A percentile compares a stretch with the other conserved stretches of the same genome.
Evolutionary conservation across 2,113 vertebrate genomes (phyloP).

Genomic region (Turnix velox): DNA sequence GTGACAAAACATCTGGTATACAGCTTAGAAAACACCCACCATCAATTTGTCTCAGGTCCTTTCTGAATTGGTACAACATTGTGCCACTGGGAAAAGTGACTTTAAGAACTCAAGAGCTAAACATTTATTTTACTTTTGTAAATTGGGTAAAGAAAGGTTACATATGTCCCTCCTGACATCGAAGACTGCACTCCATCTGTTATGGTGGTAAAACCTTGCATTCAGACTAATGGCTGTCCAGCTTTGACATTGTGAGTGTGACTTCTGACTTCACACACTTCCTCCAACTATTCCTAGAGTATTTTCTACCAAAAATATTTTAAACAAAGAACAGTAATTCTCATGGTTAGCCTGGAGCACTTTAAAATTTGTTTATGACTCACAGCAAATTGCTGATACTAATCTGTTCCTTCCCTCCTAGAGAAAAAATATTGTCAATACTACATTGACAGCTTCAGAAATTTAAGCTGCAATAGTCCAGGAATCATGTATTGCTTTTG

Average conservation of each 20-base stretch:
- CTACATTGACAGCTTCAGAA: neutral
- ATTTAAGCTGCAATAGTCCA: neutral
- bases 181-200: neutral
- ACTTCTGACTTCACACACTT: neutral
- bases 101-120: neutral
- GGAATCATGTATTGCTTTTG: neutral
- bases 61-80: neutral
- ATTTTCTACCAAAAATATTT: neutral
- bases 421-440: neutral
- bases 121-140: neutral
- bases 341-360: neutral
- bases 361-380: neutral
- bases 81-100: neutral
- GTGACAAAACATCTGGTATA: neutral
- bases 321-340: neutral
- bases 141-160: neutral
- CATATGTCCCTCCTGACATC: neutral
- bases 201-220: neutral
- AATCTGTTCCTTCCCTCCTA: neutral
- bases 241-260: neutral
- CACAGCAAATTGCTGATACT: neutral
- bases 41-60: neutral
- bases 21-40: neutral
- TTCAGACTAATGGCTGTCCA: neutral
- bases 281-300: neutral